A percentile compares a stretch with the other conserved stretches of the same genome.
These are phyloP conservation scores for Chironomus striatipennis DNA, from an alignment of 1,140 invertebrate genomes.

Conservation along the genomic window DNA sequence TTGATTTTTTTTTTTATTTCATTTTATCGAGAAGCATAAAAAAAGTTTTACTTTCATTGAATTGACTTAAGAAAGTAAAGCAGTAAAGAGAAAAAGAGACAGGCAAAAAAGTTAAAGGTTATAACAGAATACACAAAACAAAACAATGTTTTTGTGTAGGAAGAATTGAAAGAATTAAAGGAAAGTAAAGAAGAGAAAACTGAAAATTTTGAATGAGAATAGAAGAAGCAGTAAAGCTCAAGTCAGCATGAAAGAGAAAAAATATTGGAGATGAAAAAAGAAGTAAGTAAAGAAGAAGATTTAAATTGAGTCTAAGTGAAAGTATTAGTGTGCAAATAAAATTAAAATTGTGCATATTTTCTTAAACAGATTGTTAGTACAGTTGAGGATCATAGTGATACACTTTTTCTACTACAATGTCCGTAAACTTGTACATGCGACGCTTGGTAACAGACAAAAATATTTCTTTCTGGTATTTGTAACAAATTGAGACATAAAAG, in stretches of 20 bases:
- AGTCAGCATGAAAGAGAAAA: neutral
- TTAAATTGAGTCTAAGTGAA: neutral
- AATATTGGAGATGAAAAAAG: neutral
- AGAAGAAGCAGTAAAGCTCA: conserved; percentile 1
- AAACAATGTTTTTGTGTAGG: no score
- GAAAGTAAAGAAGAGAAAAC: conserved; percentile 10
- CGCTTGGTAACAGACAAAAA: no score
- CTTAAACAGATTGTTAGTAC: neutral
- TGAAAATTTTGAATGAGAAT: neutral
- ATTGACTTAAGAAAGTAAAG: neutral
- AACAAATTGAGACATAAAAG: no score
- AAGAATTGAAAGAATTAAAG: conserved; percentile 10
- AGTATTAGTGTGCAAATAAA: neutral
- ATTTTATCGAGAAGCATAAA: conserved; percentile 21
- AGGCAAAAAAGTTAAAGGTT: neutral
- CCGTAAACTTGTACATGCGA: no score
- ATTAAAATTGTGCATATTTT: neutral
- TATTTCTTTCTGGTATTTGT: no score
- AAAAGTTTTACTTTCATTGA: neutral
- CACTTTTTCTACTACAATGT: no score
- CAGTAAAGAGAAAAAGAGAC: conserved; percentile 11
- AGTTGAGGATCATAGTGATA: no score
- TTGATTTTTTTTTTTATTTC: neutral
- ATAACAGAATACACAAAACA: neutral
- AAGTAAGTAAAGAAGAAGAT: neutral